A percentile compares a stretch with the other conserved stretches of the same genome.
Conservation (phyloP, 2,113 vertebrate genomes). For the Phyllostomus discolor region DNA sequence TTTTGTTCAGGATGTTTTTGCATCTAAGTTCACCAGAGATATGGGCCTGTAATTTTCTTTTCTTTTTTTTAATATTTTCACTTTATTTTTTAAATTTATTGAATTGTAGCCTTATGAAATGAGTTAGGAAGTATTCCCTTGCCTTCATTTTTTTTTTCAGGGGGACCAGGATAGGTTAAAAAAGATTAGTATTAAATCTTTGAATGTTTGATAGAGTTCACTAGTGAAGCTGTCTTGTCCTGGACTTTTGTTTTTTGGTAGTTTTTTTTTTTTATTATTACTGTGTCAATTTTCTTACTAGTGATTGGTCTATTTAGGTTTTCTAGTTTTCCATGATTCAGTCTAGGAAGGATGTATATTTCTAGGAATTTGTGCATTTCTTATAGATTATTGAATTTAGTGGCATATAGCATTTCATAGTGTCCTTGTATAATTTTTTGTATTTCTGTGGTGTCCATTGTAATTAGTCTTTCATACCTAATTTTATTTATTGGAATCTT, state of each 20-base stretch:
- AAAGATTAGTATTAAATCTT: background rate
- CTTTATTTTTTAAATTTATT: too few relatives aligned
- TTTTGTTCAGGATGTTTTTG: background rate
- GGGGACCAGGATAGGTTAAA: background rate
- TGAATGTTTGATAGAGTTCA: background rate
- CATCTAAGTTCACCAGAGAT: background rate
- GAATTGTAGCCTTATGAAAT: background rate
- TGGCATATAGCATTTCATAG: background rate
- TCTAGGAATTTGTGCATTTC: background rate
- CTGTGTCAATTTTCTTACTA: background rate
- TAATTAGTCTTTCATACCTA: background rate
- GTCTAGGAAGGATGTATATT: background rate
- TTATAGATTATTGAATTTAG: background rate
- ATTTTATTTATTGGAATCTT: background rate
- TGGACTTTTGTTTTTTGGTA: background rate
- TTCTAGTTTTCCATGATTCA: background rate
- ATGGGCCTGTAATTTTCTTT: background rate
- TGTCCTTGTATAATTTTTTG: background rate
- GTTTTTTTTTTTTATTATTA: background rate
- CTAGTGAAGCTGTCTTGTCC: background rate
- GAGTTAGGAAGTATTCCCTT: background rate
- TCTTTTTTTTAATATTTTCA: background rate
- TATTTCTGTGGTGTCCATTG: background rate
- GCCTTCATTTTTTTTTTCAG: background rate
- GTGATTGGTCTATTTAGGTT: background rate